Evolutionary conservation across 2,113 vertebrate genomes (phyloP).

Genomic region (Zosterops hypoxanthus): DNA sequence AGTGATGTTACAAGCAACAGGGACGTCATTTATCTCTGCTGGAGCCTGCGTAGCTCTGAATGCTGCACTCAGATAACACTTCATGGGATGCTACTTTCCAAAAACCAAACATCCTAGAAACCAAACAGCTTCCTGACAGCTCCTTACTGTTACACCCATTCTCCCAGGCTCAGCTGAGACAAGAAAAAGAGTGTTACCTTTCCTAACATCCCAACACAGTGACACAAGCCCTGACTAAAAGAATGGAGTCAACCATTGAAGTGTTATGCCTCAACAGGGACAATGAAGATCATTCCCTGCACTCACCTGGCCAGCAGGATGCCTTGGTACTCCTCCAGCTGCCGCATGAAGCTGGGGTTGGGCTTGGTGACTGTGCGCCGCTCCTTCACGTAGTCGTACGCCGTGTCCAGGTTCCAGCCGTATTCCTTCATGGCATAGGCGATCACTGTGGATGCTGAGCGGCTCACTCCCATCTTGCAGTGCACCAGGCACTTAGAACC

Average conservation of each 20-base stretch:
- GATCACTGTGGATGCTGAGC: slow-evolving; percentile 95
- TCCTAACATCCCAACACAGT: accelerated
- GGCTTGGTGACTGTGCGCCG: slow-evolving; percentile 91
- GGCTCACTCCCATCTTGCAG: slow-evolving; percentile 99
- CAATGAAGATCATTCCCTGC: background rate
- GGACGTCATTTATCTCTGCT: slow-evolving; percentile 53
- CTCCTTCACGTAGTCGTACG: slow-evolving; percentile 94
- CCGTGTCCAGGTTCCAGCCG: slow-evolving; percentile 93
- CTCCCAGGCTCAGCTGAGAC: background rate
- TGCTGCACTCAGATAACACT: background rate
- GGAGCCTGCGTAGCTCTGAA: slow-evolving; percentile 45
- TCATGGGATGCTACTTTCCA: slow-evolving; percentile 54
- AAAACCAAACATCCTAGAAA: background rate
- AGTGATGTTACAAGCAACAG: slow-evolving; percentile 48
- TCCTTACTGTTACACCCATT: background rate
- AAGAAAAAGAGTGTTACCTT: background rate
- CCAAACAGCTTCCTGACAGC: slow-evolving; percentile 30
- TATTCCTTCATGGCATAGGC: slow-evolving; percentile 99
- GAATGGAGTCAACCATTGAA: background rate
- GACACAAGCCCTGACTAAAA: background rate
- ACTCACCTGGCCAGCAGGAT: slow-evolving; percentile 94
- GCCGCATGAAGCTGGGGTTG: slow-evolving; percentile 96
- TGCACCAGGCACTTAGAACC: slow-evolving; percentile 97
- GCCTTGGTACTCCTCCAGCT: slow-evolving; percentile 98
- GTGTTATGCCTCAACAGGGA: accelerated